Conservation (phyloP, 2,113 vertebrate genomes). For the Rallus limicola region DNA sequence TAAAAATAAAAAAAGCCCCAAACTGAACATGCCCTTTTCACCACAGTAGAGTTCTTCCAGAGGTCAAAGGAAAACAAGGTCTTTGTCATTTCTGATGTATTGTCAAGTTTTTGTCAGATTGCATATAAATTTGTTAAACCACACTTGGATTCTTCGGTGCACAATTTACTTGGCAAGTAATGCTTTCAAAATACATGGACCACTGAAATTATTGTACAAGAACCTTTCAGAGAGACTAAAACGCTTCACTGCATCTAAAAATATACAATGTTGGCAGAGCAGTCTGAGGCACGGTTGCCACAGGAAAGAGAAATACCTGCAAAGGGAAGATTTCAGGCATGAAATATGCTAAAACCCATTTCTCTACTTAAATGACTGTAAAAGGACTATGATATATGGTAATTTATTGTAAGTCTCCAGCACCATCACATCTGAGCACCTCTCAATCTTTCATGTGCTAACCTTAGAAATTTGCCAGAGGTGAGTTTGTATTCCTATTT, state of each 20-base stretch:
- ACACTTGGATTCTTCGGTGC: not conserved
- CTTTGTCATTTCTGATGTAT: not conserved
- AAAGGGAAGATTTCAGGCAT: not conserved
- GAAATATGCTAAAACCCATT: not conserved
- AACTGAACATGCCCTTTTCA: not conserved
- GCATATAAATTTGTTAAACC: not conserved
- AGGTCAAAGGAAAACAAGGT: not conserved
- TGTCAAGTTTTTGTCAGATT: slow-evolving; percentile 15
- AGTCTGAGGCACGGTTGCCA: not conserved
- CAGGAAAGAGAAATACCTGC: not conserved
- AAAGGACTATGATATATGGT: not conserved
- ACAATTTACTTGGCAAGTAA: not conserved
- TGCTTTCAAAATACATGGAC: not conserved
- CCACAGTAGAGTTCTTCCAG: not conserved
- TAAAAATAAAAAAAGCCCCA: not conserved
- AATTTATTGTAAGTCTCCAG: not conserved
- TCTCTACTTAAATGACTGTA: not conserved
- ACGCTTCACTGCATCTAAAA: not conserved
- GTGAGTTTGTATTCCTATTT: not conserved
- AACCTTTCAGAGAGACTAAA: not conserved
- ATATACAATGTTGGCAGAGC: not conserved
- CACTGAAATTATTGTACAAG: not conserved
- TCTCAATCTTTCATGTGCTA: not conserved
- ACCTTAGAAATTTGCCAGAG: not conserved
- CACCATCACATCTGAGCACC: not conserved